Conservation (phyloP, 2,888 invertebrate genomes). For the Eumerus sabulonum region DNA sequence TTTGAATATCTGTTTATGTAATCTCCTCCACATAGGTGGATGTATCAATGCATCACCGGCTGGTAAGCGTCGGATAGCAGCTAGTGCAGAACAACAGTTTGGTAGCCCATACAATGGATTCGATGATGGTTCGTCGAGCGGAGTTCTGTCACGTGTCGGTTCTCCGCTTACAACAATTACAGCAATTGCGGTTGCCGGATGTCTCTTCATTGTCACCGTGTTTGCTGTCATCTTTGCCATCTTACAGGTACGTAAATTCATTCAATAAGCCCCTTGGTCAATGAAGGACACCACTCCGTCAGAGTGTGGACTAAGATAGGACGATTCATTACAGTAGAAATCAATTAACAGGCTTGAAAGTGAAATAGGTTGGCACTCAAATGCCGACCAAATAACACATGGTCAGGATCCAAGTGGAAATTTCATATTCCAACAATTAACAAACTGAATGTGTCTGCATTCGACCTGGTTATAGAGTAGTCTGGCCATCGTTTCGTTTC, state of each 20-base stretch:
- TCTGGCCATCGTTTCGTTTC: slow-evolving; percentile 24
- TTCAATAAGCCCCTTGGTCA: not conserved
- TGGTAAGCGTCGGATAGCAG: slow-evolving; percentile 86
- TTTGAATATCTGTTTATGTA: slow-evolving; percentile 10
- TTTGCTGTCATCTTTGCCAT: slow-evolving; percentile 86
- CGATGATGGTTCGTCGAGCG: slow-evolving; percentile 70
- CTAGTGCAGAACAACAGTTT: slow-evolving; percentile 79
- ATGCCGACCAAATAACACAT: slow-evolving; percentile 26
- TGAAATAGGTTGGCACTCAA: slow-evolving; percentile 35
- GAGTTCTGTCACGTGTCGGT: slow-evolving; percentile 75
- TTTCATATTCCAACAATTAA: slow-evolving; percentile 55
- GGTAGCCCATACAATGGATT: slow-evolving; percentile 71
- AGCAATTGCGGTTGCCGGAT: slow-evolving; percentile 84
- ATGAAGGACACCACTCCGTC: too few species aligned
- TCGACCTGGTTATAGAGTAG: slow-evolving; percentile 24
- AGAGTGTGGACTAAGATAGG: slow-evolving; percentile 21
- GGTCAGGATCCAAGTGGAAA: slow-evolving; percentile 31
- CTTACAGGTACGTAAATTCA: slow-evolving; percentile 83
- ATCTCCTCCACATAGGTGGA: slow-evolving; percentile 80
- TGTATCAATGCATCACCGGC: slow-evolving; percentile 87
- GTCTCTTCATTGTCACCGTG: slow-evolving; percentile 84
- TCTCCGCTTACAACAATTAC: slow-evolving; percentile 83
- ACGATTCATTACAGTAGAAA: slow-evolving; percentile 46
- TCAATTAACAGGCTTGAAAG: slow-evolving; percentile 58
- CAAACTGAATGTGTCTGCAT: slow-evolving; percentile 53